A percentile compares a stretch with the other conserved stretches of the same genome.
These are phyloP conservation scores for Carduelis carduelis DNA, from an alignment of 2,797 vertebrate species.

Conservation along the genomic window DNA sequence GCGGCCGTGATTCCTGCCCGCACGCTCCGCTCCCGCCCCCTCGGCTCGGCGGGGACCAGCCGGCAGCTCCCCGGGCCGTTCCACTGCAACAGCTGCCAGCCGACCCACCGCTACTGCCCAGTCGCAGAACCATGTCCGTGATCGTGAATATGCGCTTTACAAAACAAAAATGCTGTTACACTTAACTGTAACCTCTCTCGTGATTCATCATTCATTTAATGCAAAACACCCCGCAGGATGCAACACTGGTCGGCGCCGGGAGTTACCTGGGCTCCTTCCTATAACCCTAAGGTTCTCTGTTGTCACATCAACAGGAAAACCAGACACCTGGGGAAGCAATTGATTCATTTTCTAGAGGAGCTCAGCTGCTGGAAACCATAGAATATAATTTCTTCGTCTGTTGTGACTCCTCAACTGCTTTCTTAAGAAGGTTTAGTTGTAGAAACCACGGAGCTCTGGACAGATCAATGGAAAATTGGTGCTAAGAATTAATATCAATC, in stretches of 20 bases:
- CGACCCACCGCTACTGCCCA: not conserved
- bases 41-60: not conserved
- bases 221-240: not conserved
- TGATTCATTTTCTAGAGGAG: not conserved
- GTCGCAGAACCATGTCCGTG: not conserved
- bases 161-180: not conserved
- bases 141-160: not conserved
- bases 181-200: not conserved
- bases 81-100: not conserved
- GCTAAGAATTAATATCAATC: not conserved
- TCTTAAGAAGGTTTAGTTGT: not conserved
- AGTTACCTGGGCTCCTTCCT: not conserved
- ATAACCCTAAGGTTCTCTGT: not conserved
- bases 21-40: not conserved
- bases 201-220: too few relatives aligned
- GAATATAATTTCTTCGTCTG: not conserved
- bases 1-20: not conserved
- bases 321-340: not conserved
- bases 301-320: not conserved
- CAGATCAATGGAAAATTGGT: not conserved
- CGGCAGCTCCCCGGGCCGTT: not conserved
- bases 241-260: rapidly evolving
- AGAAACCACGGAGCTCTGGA: not conserved
- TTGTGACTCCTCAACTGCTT: not conserved
- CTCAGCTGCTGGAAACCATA: not conserved